phyloP scores from a whole-genome alignment of 2,797 vertebrate genomes.

The Siniperca undulata region DNA sequence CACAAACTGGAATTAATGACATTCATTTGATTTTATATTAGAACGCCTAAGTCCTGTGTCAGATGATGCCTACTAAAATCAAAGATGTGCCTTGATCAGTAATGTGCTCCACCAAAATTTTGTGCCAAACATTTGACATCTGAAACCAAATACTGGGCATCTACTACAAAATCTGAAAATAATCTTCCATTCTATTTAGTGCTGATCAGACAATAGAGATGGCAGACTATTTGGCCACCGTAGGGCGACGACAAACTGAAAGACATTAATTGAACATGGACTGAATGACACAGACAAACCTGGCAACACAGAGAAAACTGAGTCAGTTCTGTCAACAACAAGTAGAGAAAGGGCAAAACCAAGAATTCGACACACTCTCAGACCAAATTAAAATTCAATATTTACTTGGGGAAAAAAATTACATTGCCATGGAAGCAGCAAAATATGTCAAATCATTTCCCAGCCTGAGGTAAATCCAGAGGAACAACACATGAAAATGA shows the following conservation, averaged over 20 bases:
- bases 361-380: not conserved
- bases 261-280: not conserved
- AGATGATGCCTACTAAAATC: not conserved
- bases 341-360: not conserved
- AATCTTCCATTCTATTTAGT: not conserved
- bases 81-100: not conserved
- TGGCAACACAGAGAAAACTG: slow-evolving; percentile 4
- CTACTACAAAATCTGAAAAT: not conserved
- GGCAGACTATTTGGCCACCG: not conserved
- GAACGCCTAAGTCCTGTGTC: not conserved
- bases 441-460: not conserved
- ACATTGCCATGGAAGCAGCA: not conserved
- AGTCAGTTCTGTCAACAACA: not conserved
- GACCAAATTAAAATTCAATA: slow-evolving; percentile 8
- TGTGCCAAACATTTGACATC: not conserved
- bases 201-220: not conserved
- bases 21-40: not conserved
- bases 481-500: slow-evolving; percentile 1
- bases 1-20: not conserved
- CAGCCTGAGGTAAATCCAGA: not conserved
- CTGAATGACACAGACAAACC: not conserved
- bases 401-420: not conserved
- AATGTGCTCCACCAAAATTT: not conserved
- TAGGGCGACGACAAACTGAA: not conserved
- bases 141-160: not conserved